Conservation (phyloP, 2,888 invertebrate species). For the Caenorhabditis uteleia region DNA sequence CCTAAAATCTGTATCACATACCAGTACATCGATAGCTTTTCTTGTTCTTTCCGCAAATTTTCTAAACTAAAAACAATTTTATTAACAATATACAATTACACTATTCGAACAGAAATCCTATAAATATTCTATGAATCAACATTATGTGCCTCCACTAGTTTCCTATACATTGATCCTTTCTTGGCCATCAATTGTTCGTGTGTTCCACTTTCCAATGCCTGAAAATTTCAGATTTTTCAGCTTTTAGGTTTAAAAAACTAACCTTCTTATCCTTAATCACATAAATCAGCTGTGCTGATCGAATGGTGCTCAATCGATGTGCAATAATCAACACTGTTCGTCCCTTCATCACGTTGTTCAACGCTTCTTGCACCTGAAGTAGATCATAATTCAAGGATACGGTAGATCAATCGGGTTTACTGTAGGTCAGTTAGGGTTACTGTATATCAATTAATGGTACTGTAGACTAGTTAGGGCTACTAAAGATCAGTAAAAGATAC, state of each 20-base stretch:
- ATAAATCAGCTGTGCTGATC: conserved; percentile 88
- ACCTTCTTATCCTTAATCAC: conserved; percentile 85
- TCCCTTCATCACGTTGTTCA: conserved; percentile 82
- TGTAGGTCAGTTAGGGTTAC: no score
- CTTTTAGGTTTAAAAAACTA: conserved; percentile 5
- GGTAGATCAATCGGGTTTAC: no score
- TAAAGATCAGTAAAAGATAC: no score
- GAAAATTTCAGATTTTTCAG: neutral
- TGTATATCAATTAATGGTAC: no score
- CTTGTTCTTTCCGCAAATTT: no score
- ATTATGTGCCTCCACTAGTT: conserved; percentile 37
- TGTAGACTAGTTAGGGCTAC: no score
- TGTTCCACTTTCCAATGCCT: conserved; percentile 71
- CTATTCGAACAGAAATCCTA: neutral
- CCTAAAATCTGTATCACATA: no score
- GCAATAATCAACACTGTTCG: conserved; percentile 94
- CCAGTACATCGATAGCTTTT: no score
- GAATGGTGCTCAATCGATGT: conserved; percentile 88
- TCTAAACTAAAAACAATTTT: no score
- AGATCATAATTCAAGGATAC: no score
- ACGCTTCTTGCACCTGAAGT: conserved; percentile 74
- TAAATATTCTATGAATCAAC: conserved; percentile 13
- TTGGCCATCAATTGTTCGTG: conserved; percentile 81
- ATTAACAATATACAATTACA: no score
- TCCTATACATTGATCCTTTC: conserved; percentile 74